phyloP scores from a whole-genome alignment of 2,888 invertebrate species.

The Drosophila birchii region DNA sequence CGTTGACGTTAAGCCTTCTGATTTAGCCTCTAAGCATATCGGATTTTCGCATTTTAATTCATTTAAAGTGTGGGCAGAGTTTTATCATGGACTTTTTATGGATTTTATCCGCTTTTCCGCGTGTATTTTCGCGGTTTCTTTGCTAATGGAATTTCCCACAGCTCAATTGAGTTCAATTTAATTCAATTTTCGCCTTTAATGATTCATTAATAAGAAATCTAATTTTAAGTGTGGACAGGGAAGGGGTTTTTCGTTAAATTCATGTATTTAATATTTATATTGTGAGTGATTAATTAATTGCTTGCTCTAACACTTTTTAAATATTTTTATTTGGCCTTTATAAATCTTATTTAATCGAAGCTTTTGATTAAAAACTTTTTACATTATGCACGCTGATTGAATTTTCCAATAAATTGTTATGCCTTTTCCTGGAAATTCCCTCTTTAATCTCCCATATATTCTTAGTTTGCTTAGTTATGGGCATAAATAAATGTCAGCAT shows the following conservation, averaged over 20 bases:
- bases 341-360: not conserved
- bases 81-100: constrained; percentile 16
- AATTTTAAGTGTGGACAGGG: constrained; percentile 14
- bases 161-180: constrained; percentile 13
- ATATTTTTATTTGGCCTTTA: not conserved
- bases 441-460: not conserved
- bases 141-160: constrained; percentile 13
- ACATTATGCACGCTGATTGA: not conserved
- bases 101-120: constrained; percentile 4
- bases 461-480: constrained; percentile 55
- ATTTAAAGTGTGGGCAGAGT: constrained; percentile 45
- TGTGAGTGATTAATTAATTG: not conserved
- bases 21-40: constrained; percentile 50
- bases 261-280: not conserved
- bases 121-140: constrained; percentile 18
- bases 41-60: constrained; percentile 58
- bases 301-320: not conserved
- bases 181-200: constrained; percentile 13
- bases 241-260: not conserved
- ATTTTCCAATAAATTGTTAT: not conserved
- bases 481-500: constrained; percentile 72
- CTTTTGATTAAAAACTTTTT: not conserved
- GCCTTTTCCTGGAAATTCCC: not conserved
- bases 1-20: constrained; percentile 49
- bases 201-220: constrained; percentile 14